Base-by-base conservation (phyloP, 1,140 invertebrate species). In the Bursaphelenchus mucronatus region DNA sequence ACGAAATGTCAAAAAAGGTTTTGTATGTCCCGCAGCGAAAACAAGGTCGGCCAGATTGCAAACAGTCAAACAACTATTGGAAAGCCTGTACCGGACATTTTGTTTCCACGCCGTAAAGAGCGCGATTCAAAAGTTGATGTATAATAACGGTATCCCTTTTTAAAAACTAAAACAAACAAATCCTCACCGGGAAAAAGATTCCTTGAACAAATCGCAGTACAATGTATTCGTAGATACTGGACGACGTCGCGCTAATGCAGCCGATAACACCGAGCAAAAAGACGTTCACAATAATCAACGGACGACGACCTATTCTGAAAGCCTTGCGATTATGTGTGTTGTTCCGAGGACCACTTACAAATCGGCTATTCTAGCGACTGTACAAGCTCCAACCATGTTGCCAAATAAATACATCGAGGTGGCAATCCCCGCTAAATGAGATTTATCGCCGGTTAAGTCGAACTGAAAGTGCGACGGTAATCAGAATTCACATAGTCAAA, bases 261-360 rank as follows among this genome's bases (percentile, higher is more conserved):
- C 72, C 70, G 40, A 67, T 7, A 6, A 50, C 19, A 11, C 68
- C 68, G 9, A 63, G 65, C 4, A 73, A 19, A 39, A 71, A 49
- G 21, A 75, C n/a, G 8, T 19, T 41, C 8, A 57, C 15, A 5
- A 70, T 49, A 39, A 70, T 21, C 5, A 51, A 17, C 30, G 44
- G 45, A 44, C 71, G 66, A 44, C 68, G 68, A 1, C 68, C 68
- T 70, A 64, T 71, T 17, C 69, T 67, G 17, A 70, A 64, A 65
- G 11, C 17, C 11, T 2, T 53, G 7, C 57, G 2, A n/a, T 53
- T 15, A n/a, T 59, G n/a, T 15, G n/a, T n/a, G 1, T 30, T 30
- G 1, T 30, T 30, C 5, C 30, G 30, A 30, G 2, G 30, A 30
- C 6, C 1, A 55, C 53, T 21, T n/a, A 55, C 53, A 41, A 61